phyloP scores from a whole-genome alignment of 2,797 vertebrate species.

The Melanotaenia trifasciata region DNA sequence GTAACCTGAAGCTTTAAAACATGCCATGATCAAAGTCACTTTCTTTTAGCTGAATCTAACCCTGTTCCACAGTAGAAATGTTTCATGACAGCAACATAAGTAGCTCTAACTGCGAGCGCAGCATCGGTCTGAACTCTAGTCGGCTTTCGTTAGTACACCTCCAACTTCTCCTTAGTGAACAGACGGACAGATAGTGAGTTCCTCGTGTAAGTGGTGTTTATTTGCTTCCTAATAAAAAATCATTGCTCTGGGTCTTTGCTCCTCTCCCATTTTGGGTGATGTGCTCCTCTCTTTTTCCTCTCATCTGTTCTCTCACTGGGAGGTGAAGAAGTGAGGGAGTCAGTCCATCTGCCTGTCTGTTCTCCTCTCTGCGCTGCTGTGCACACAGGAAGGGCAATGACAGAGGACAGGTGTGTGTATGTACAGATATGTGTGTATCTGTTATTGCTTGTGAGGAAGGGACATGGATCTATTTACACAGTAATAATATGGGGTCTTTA shows the following conservation, averaged over 20 bases:
- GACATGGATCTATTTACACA: slow-evolving; percentile 1
- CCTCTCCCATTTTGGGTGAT: slow-evolving; percentile 5
- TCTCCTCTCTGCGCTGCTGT: slow-evolving; percentile 70
- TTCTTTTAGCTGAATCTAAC: slow-evolving; percentile 27
- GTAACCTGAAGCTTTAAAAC: slow-evolving; percentile 30
- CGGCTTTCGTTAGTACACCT: slow-evolving; percentile 1
- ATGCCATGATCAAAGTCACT: slow-evolving; percentile 27
- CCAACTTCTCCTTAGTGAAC: slow-evolving; percentile 8
- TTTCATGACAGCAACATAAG: slow-evolving; percentile 28
- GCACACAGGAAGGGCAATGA: slow-evolving; percentile 81
- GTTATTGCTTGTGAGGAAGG: background rate
- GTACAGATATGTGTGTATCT: slow-evolving; percentile 16
- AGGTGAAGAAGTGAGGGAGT: slow-evolving; percentile 71
- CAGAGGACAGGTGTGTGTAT: slow-evolving; percentile 62
- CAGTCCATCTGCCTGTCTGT: slow-evolving; percentile 81
- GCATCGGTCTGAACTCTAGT: slow-evolving; percentile 18
- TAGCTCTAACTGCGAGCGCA: slow-evolving; percentile 23
- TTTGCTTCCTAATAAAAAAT: slow-evolving; percentile 17
- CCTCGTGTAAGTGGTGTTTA: slow-evolving; percentile 11
- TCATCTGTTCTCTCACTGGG: slow-evolving; percentile 81
- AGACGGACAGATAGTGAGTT: slow-evolving; percentile 13
- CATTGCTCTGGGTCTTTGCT: slow-evolving; percentile 8
- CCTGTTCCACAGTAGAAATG: slow-evolving; percentile 6
- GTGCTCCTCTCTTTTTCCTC: slow-evolving; percentile 53
- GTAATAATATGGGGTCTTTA: background rate